Base-by-base conservation (phyloP, 1,140 invertebrate species). In the Pogonognathellus flavescens region DNA sequence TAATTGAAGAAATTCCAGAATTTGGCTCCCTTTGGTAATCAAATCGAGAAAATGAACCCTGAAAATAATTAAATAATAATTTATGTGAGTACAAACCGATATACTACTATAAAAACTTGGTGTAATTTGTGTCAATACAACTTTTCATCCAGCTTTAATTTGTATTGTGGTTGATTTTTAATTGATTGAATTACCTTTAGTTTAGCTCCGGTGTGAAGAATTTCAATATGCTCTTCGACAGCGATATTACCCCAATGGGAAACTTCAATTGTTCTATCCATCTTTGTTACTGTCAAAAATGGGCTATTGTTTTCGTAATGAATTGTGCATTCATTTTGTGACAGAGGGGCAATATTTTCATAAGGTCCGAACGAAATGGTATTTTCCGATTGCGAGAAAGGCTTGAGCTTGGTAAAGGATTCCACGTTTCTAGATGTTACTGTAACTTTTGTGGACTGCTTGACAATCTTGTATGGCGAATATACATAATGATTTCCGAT, bases 181-280 rank as follows among this genome's bases (percentile, higher is more conserved):
- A n/a, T n/a, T n/a, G n/a, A n/a, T n/a, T n/a, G n/a, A n/a, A n/a
- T 55, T 49, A 86, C 87, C 89, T 96, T 98, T 0, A 99, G 91
- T 86, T 94, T 93, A 13, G 99, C 98, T 41, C 99, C 99, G 81
- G 95, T 95, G 90, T 99, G 98, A 20, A 94, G 90, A 86, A 99
- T 92, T 90, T 99, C 96, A 90, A 99, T 94, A 0, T 94, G 94
- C 90, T 99, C 98, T 90, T 99, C 97, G 4, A 99, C 93, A 87
- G 98, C 98, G 90, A 99, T 97, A 89, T 99, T 99, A 18, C 98
- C 98, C 99, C 99, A 99, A 90, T 99, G 98, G 0, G 98, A 99
- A 1, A 99, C 93, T 92, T 99, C 98, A 89, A 99, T 96, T 0
- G 94, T 91, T 55, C 99, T 93, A 85, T 97, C 94, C 87, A 99